These are phyloP conservation scores for Anagyrus pseudococci DNA, from an alignment of 2,888 invertebrate genomes.

Conservation along the genomic window DNA sequence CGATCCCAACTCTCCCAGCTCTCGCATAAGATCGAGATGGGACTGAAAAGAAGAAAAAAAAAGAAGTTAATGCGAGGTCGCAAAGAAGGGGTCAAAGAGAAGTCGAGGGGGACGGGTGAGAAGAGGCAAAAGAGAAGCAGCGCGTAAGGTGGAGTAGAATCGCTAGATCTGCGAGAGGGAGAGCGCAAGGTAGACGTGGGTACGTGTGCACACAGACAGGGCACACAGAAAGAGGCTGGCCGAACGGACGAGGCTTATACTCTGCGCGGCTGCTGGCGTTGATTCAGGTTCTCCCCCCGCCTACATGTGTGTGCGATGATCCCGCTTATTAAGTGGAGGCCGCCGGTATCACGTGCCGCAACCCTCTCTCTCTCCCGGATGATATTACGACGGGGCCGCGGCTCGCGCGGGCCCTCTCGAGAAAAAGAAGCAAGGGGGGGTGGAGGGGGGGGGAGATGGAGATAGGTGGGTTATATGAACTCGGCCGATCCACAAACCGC, in stretches of 20 bases:
- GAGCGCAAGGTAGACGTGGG: background rate
- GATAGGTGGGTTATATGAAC: constrained; percentile 56
- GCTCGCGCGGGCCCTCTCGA: background rate
- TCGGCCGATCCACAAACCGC: constrained; percentile 56
- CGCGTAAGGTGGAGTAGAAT: background rate
- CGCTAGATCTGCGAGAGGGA: background rate
- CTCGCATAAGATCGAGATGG: background rate
- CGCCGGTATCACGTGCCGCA: constrained; percentile 38
- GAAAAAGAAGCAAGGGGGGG: constrained; percentile 22
- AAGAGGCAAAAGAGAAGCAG: constrained; percentile 5
- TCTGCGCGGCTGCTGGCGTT: constrained; percentile 51
- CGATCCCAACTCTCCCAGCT: background rate
- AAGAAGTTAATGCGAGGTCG: background rate
- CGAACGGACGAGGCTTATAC: constrained; percentile 32
- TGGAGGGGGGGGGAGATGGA: constrained; percentile 37
- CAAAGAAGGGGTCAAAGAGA: constrained; percentile 1
- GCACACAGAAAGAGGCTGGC: constrained; percentile 27
- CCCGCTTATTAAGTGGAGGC: constrained; percentile 62
- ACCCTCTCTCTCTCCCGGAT: background rate
- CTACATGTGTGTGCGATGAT: constrained; percentile 46
- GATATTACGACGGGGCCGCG: constrained; percentile 16
- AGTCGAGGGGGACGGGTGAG: background rate
- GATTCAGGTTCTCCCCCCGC: constrained; percentile 49
- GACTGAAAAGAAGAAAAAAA: background rate
- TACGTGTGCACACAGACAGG: constrained; percentile 6